Evolutionary conservation across 2,888 invertebrate species (phyloP).

Genomic region (Globia sparganii): DNA sequence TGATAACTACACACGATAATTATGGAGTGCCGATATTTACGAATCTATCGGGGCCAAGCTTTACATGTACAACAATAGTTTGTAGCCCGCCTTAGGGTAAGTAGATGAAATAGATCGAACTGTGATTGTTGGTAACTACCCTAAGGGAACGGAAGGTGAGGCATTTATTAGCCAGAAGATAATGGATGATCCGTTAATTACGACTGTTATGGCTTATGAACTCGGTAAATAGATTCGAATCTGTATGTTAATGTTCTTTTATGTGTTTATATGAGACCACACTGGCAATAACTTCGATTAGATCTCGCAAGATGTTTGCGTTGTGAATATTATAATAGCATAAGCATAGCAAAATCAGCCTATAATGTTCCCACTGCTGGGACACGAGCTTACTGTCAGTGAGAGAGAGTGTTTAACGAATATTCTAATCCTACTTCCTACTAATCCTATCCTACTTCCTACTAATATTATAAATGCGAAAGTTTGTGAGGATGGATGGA

Average conservation of each 20-base stretch:
- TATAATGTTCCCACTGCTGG: not conserved
- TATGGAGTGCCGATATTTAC: constrained; percentile 54
- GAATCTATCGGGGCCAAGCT: constrained; percentile 62
- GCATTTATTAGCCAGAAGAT: constrained; percentile 42
- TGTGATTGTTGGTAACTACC: constrained; percentile 30
- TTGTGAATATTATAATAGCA: not conserved
- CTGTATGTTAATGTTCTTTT: constrained; percentile 31
- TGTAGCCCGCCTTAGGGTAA: constrained; percentile 53
- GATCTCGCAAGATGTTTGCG: not conserved
- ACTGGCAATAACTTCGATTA: constrained; percentile 13
- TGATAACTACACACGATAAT: constrained; percentile 64
- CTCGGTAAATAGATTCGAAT: constrained; percentile 48
- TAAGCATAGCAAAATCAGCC: not conserved
- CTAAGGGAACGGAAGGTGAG: constrained; percentile 53
- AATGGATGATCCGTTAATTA: constrained; percentile 39
- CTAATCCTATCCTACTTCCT: no score
- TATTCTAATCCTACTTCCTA: no score
- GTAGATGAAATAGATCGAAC: constrained; percentile 42
- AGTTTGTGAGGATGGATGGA: no score
- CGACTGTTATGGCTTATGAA: constrained; percentile 38
- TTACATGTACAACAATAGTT: constrained; percentile 56
- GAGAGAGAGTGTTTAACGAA: not conserved
- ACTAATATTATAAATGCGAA: no score
- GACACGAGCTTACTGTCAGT: not conserved
- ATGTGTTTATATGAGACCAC: constrained; percentile 48